These are phyloP conservation scores for Elachura formosa DNA, from an alignment of 2,113 vertebrate species.

Conservation along the genomic window DNA sequence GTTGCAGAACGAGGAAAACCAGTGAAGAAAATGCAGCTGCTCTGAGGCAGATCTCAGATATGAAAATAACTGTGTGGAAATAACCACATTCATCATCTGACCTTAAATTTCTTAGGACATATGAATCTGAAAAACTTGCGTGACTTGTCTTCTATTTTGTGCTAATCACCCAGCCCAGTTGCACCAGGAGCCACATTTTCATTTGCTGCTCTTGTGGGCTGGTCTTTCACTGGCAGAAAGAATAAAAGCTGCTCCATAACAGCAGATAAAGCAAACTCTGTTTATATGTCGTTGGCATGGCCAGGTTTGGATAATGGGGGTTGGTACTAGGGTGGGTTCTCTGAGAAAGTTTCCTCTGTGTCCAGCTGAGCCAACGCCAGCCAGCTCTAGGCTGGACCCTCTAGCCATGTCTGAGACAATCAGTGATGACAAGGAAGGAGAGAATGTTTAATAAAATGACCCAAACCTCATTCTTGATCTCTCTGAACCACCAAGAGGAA, in stretches of 20 bases:
- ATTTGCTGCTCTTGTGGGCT: background rate
- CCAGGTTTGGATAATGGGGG: background rate
- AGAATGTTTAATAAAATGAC: background rate
- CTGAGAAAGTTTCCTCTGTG: background rate
- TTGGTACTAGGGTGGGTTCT: background rate
- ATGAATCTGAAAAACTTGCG: background rate
- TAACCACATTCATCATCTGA: background rate
- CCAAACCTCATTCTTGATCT: accelerated
- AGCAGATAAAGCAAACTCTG: conserved; percentile 20
- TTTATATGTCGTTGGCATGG: background rate
- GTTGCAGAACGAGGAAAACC: background rate
- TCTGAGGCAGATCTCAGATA: background rate
- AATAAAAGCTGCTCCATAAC: conserved; percentile 22
- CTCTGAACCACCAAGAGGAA: background rate
- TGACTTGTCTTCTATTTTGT: background rate
- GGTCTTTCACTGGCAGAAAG: background rate
- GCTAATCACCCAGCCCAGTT: background rate
- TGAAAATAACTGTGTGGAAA: background rate
- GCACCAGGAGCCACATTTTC: background rate
- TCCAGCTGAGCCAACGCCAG: background rate
- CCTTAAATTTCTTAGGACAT: background rate
- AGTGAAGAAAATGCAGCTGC: background rate
- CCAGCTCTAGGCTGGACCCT: background rate
- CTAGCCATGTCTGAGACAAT: accelerated
- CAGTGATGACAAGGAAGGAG: no score